Base-by-base conservation (phyloP, 2,888 invertebrate species). In the Argyresthia goedartella region DNA sequence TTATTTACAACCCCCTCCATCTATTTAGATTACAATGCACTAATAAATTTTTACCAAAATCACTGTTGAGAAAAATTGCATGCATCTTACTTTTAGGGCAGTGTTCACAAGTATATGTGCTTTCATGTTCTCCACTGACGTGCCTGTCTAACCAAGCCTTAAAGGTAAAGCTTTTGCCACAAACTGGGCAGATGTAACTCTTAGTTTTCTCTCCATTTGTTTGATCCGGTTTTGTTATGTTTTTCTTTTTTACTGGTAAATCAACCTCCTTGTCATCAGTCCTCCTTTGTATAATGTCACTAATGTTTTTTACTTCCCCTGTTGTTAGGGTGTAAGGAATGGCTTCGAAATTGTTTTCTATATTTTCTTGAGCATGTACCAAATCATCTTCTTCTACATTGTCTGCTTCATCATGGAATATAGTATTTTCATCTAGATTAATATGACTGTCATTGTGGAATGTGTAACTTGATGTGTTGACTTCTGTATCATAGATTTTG, bases 21-120 rank as follows among this genome's bases (percentile, higher is more conserved):
- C n/a, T n/a, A n/a, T n/a, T n/a, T n/a, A n/a, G n/a, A n/a, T n/a
- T n/a, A n/a, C n/a, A n/a, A n/a, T n/a, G n/a, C n/a, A n/a, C n/a
- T n/a, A n/a, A n/a, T n/a, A n/a, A n/a, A n/a, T n/a, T n/a, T n/a
- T n/a, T n/a, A n/a, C n/a, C n/a, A n/a, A n/a, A n/a, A n/a, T n/a
- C n/a, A n/a, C n/a, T n/a, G n/a, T n/a, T n/a, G n/a, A n/a, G n/a
- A n/a, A n/a, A n/a, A n/a, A n/a, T n/a, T n/a, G n/a, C n/a, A n/a
- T n/a, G n/a, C n/a, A n/a, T n/a, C 76, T 69, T 61, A 84, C 85
- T 68, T 62, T 79, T 79, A 49, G 69, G 57, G 56, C 84, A 84
- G 35, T 73, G 63, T 36, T 62, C 16, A 59, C 85, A 85, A 8
- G 54, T 57, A 60, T 68, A 75, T 52, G 73, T 73, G 0, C 69